Percentiles rank a stretch among this genome's conserved stretches.
Conservation (phyloP, 2,113 vertebrate genomes). For the Cariama cristata region DNA sequence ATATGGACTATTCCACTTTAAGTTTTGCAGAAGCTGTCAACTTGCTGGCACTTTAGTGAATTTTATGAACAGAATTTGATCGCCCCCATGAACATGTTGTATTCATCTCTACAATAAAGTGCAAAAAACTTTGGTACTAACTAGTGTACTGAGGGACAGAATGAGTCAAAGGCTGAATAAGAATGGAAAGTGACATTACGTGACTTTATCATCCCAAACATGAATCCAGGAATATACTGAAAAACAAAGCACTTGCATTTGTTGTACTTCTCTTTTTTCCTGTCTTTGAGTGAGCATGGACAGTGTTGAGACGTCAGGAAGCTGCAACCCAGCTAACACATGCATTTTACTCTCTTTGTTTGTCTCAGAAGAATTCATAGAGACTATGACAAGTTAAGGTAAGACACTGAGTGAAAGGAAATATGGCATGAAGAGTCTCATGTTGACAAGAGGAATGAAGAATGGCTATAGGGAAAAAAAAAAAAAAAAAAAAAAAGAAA, state of each 20-base stretch:
- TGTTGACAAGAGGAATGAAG: not conserved
- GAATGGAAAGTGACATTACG: not conserved
- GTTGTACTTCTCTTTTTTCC: not conserved
- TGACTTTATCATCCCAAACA: not conserved
- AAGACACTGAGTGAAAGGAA: not conserved
- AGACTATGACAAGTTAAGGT: fast-evolving
- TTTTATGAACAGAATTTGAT: not conserved
- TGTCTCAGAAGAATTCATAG: not conserved
- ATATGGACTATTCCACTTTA: not conserved
- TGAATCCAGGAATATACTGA: not conserved
- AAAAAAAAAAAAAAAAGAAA: not conserved
- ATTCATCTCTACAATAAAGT: not conserved
- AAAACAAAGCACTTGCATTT: not conserved
- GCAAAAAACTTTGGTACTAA: not conserved
- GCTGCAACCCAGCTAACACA: fast-evolving
- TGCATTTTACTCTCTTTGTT: not conserved
- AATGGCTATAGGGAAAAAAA: not conserved
- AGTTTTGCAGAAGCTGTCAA: not conserved
- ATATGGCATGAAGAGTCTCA: not conserved
- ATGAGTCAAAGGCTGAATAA: not conserved
- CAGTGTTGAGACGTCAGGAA: not conserved
- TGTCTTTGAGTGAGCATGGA: not conserved
- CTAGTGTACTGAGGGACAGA: not conserved
- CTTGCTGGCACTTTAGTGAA: not conserved
- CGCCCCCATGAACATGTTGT: fast-evolving